Evolutionary conservation across 2,888 invertebrate species (phyloP).

Genomic region (Scaptomyza tumidula): DNA sequence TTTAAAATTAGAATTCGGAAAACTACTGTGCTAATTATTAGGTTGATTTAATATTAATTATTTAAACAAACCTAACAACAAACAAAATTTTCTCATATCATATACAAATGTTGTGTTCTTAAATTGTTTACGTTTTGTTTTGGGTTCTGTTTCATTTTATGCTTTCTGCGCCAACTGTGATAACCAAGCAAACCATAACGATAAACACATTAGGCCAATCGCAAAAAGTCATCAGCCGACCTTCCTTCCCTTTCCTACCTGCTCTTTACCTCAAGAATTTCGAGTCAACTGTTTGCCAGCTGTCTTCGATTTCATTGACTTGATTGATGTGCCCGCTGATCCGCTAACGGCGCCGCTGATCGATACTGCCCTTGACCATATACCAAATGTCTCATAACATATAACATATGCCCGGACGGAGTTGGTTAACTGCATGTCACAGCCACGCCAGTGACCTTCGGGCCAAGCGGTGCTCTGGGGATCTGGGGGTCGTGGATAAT

Average conservation of each 20-base stretch:
- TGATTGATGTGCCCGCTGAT: slow-evolving; percentile 78
- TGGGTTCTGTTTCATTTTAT: slow-evolving; percentile 35
- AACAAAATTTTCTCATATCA: too few relatives aligned
- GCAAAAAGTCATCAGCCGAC: slow-evolving; percentile 66
- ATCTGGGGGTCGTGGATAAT: slow-evolving; percentile 67
- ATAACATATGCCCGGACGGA: slow-evolving; percentile 35
- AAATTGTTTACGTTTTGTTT: slow-evolving; percentile 35
- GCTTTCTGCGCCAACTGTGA: slow-evolving; percentile 31
- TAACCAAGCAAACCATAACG: slow-evolving; percentile 45
- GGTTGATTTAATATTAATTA: too few relatives aligned
- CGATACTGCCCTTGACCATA: slow-evolving; percentile 73
- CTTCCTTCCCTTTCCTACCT: slow-evolving; percentile 20
- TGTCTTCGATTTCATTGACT: slow-evolving; percentile 77
- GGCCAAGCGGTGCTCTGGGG: slow-evolving; percentile 39
- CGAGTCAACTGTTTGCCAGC: slow-evolving; percentile 39
- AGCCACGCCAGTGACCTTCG: slow-evolving; percentile 73
- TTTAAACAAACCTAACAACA: too few relatives aligned
- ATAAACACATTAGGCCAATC: slow-evolving; percentile 63
- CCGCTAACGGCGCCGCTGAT: slow-evolving; percentile 56
- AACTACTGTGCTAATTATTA: too few relatives aligned
- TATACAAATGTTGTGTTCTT: slow-evolving; percentile 4
- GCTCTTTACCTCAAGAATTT: background rate
- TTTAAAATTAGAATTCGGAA: too few relatives aligned
- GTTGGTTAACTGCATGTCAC: slow-evolving; percentile 49
- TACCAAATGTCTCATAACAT: slow-evolving; percentile 38